Base-by-base conservation (phyloP, 2,797 vertebrate genomes). In the Coregonus ussuriensis region DNA sequence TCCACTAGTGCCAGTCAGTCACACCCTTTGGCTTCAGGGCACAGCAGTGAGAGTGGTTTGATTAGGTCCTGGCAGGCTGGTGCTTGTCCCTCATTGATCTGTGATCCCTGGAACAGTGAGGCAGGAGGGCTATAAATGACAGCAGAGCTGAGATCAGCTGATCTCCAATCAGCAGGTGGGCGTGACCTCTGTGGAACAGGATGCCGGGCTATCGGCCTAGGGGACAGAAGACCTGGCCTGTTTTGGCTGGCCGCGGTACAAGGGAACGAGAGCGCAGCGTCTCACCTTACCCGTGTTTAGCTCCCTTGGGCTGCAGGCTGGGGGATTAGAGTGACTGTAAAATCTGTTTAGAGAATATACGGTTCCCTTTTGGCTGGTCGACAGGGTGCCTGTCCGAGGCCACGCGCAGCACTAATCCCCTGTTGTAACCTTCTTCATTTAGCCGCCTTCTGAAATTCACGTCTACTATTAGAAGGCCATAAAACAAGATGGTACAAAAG, bases 321-420 rank as follows among this genome's bases (percentile, higher is more conserved):
- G 71, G 74, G 85, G 83, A 87, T 89, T 89, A 87, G 77, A 81
- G 37, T 7, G 78, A 82, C 74, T 76, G 80, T 90, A 85, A 89
- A 91, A 89, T 81, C 70, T 81, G 87, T 89, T 88, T 83, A 83
- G 78, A 82, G 79, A 83, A 85, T 88, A 87, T 85, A 69, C 75
- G 67, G 84, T 89, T 87, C 83, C 85, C 76, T 76, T 87, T 83
- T 87, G 83, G 85, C 83, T 82, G 87, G 82, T 75, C 75, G 25
- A 37, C 18, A 31, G 63, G 71, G 75, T 72, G 80, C 74, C 74
- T 4, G 47, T 79, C 74, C 3, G 33, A 75, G 70, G 86, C 84
- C 76, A 11, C 72, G n/a, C 75, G 83, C 82, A 84, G 69, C 79
- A 35, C 87, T 89, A 87, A 90, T 88, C 79, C 74, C 54, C 79